phyloP scores from a whole-genome alignment of 2,797 vertebrate species.

The Thalassophryne amazonica region DNA sequence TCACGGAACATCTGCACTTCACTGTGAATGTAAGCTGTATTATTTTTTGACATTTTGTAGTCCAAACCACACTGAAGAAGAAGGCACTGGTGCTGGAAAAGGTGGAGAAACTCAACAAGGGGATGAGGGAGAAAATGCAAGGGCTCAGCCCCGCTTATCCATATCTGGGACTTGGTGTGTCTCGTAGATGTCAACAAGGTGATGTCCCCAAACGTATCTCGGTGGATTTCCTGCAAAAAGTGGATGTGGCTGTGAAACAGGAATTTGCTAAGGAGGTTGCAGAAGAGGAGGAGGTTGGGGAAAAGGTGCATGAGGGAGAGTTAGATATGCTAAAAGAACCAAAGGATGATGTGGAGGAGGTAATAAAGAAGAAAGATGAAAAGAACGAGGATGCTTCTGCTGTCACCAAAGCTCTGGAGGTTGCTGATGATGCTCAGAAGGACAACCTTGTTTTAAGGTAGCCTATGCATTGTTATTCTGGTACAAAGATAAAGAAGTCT shows the following conservation, averaged over 20 bases:
- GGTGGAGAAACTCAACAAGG: constrained; percentile 84
- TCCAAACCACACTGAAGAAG: constrained; percentile 70
- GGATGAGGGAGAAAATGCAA: constrained; percentile 75
- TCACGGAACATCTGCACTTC: too few species aligned
- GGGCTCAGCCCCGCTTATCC: constrained; percentile 1
- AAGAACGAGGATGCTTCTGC: constrained; percentile 3
- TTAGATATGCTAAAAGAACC: constrained; percentile 18
- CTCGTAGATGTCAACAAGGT: constrained; percentile 27
- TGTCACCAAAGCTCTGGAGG: constrained; percentile 4
- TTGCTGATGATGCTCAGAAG: constrained; percentile 12
- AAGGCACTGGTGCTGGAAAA: constrained; percentile 77
- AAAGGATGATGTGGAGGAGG: constrained; percentile 12
- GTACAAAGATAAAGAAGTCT: too few species aligned
- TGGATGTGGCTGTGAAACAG: constrained; percentile 17
- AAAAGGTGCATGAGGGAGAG: constrained; percentile 9
- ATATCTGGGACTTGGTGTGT: constrained; percentile 23
- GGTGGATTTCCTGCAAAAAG: constrained; percentile 50
- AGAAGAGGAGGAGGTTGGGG: constrained; percentile 3
- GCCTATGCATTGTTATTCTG: too few species aligned
- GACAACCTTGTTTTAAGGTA: constrained; percentile 53
- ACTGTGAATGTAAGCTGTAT: too few species aligned
- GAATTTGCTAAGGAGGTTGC: constrained; percentile 3
- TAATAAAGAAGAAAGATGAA: constrained; percentile 24
- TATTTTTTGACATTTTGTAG: constrained; percentile 64
- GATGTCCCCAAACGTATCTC: constrained; percentile 12